Percentiles rank a stretch among this genome's conserved stretches.
These are phyloP conservation scores for Drosophila tanythrix DNA, from an alignment of 2,888 invertebrate genomes.

Conservation along the genomic window DNA sequence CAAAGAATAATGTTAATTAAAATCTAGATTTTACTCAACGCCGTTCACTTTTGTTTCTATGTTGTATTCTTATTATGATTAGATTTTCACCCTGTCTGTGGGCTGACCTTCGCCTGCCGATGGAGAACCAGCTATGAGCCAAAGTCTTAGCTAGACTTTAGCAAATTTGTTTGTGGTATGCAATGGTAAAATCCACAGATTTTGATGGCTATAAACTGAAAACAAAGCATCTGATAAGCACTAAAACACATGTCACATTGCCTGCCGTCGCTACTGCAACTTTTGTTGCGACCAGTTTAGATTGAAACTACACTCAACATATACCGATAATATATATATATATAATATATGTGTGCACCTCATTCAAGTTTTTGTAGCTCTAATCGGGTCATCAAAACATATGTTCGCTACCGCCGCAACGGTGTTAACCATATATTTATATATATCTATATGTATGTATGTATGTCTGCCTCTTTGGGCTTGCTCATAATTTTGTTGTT, in stretches of 20 bases:
- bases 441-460: background rate
- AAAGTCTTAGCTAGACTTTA: constrained; percentile 15
- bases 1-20: background rate
- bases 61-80: background rate
- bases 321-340: constrained; percentile 8
- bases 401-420: constrained; percentile 56
- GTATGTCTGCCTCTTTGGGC: constrained; percentile 8
- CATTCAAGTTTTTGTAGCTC: constrained; percentile 30
- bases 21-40: background rate
- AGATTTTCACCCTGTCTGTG: background rate
- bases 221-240: constrained; percentile 56
- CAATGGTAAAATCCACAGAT: constrained; percentile 11
- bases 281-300: constrained; percentile 13
- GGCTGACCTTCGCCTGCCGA: constrained; percentile 18
- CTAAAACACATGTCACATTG: constrained; percentile 60
- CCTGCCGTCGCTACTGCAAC: constrained; percentile 20
- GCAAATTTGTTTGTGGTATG: constrained; percentile 51
- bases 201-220: constrained; percentile 46
- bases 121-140: constrained; percentile 2
- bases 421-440: constrained; percentile 35
- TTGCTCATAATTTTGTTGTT: constrained; percentile 69
- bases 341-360: background rate
- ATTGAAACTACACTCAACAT: constrained; percentile 12
- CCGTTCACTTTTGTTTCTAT: background rate
- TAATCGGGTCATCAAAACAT: constrained; percentile 70